Evolutionary conservation across 2,113 vertebrate genomes (phyloP), one percentile per base, ranked within the genome.

Genomic region (Mystacornis crossleyi): DNA sequence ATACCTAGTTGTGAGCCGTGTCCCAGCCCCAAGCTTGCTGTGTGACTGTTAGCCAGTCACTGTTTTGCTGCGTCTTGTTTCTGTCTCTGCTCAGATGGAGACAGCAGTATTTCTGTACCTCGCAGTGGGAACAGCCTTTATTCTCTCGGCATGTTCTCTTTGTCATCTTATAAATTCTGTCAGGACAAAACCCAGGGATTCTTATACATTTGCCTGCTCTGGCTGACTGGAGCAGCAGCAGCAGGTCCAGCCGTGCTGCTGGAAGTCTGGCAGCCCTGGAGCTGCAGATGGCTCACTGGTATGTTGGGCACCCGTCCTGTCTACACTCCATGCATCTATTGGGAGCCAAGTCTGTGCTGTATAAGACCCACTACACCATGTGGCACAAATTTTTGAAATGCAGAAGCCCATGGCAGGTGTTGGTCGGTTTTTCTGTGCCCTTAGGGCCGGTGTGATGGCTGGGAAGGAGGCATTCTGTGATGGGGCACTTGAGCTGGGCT

Each of bases 251-350:
- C 24, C 1, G 0, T 61, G 54, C 28, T 78, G 77, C 53, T 73
- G 67, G 36, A 47, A 31, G 42, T 14, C 23, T 75, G 67, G 48
- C 62, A 80, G 66, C 62, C 48, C 43, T 31, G 72, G 57, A 69
- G 80, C 38, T 80, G 43, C 77, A 45, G 71, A 5, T 33, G 80
- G 57, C 34, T 55, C 42, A 25, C 4, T 23, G 26, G 20, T 48
- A 42, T 0, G 10, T 6, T 17, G 47, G 54, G 10, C 55, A 62
- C 10, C 5, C 0, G 0, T 31, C 54, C 45, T 81, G 42, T 69
- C 67, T 17, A 9, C 58, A 12, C 54, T 8, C 28, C 0, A 0
- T 7, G 15, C 8, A 4, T 4, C 42, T 13, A 6, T 1, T 13
- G 42, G 33, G n/a, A 29, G 18, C 25, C 72, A 58, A 38, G 12